Evolutionary conservation across 2,888 invertebrate species (phyloP), one percentile per base, ranked within the genome.

Genomic region (Unio delphinus): DNA sequence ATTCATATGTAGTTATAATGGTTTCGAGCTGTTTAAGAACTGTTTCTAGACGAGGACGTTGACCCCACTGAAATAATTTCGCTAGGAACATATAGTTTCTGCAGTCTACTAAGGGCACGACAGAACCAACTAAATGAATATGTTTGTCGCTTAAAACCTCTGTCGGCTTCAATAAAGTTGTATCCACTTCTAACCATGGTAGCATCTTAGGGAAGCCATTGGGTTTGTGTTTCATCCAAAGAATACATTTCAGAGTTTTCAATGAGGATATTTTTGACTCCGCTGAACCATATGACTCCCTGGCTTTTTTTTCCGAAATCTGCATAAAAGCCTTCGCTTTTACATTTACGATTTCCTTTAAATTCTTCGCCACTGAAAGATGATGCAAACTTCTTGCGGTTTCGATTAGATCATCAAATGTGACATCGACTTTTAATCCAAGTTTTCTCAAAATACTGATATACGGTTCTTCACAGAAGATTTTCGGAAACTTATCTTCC

Each of bases 1-100:
- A 68, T 54, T 65, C 55, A 62, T 72, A 75, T n/a, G 23, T 61
- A 23, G 66, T 57, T 20, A 60, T 57, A 55, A 73, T 61, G 20
- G 55, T 62, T 11, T 55, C 23, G 56, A 76, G 58, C 58, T 79
- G 79, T 30, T 69, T 3, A 7, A 76, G 45, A n/a, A 79, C 75
- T 17, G 28, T 56, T 18, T 65, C 58, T 20, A 63, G 28, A 2
- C 4, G 8, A 57, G 79, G 79, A 30, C 23, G 45, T n/a, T 5
- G 28, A 59, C 59, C 45, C 64, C 64, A 66, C 18, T 59, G 34
- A 64, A 74, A 67, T 1, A 23, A 18, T 17, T 66, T 17, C 26
- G 57, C 64, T 18, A 70, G 28, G n/a, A n/a, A 17, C 3, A 17
- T 8, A 34, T 63, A 63, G 17, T 55, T 56, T 6, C 58, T 20